Evolutionary conservation across 2,888 invertebrate genomes (phyloP).

Genomic region (Galeopsomyia nigrocyanea): DNA sequence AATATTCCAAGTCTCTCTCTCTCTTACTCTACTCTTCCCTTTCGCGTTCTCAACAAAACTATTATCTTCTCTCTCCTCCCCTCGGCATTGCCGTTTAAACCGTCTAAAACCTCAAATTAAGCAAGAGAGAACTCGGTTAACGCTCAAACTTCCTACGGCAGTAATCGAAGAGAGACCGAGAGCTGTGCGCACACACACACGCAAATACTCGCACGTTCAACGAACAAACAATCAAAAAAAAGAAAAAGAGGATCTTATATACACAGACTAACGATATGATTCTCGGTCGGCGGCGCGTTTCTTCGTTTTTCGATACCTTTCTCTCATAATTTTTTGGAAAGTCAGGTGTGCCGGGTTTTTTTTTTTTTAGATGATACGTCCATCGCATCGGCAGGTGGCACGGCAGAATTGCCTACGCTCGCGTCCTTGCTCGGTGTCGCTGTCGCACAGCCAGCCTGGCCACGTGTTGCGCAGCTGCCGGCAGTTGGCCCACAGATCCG

Average conservation of each 20-base stretch:
- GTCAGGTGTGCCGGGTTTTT: background rate
- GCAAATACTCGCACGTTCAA: too few relatives aligned
- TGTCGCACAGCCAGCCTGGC: conserved; percentile 75
- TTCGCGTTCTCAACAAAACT: too few relatives aligned
- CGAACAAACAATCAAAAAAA: background rate
- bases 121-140: too few relatives aligned
- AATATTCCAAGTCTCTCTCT: too few relatives aligned
- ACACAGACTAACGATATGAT: conserved; percentile 30
- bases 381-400: conserved; percentile 81
- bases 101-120: too few relatives aligned
- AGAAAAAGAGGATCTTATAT: conserved; percentile 13
- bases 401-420: conserved; percentile 74
- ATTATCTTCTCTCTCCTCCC: too few relatives aligned
- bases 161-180: too few relatives aligned
- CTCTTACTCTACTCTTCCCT: too few relatives aligned
- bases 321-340: background rate
- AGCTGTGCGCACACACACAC: too few relatives aligned
- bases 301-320: background rate
- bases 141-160: too few relatives aligned
- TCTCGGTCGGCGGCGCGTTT: conserved; percentile 8
- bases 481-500: conserved; percentile 83
- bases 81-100: too few relatives aligned
- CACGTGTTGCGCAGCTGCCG: conserved; percentile 73
- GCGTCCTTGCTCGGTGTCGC: conserved; percentile 71
- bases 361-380: conserved; percentile 66